phyloP scores from a whole-genome alignment of 53 echinoderm and acorn worm genomes.

The Glandiceps talaboti region DNA sequence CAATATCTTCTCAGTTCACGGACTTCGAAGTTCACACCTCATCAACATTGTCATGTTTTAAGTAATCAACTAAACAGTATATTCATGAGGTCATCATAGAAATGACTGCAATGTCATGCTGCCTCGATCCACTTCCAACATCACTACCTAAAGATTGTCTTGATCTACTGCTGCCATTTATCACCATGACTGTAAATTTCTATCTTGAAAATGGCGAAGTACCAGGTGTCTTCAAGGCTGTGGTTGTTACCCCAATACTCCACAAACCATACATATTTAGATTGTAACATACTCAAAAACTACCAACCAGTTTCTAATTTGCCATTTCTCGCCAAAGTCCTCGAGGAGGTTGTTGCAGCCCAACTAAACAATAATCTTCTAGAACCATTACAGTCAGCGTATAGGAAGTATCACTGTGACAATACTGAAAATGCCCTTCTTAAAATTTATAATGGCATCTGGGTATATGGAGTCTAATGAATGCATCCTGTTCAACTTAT shows the following conservation, averaged over 20 bases:
- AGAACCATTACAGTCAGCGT: constrained; percentile 12
- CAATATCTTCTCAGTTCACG: not conserved
- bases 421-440: constrained; percentile 19
- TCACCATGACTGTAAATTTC: not conserved
- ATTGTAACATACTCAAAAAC: constrained; percentile 9
- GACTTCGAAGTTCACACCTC: not conserved
- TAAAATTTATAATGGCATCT: constrained; percentile 18
- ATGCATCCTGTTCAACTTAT: constrained; percentile 8
- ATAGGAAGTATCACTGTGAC: constrained; percentile 13
- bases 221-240: constrained; percentile 6
- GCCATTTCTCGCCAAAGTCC: constrained; percentile 13
- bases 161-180: not conserved
- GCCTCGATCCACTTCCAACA: not conserved
- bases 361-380: constrained; percentile 5
- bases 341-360: constrained; percentile 11
- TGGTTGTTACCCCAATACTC: constrained; percentile 22
- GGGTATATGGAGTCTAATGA: constrained; percentile 7
- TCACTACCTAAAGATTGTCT: not conserved
- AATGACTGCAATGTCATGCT: not conserved
- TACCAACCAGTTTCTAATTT: constrained; percentile 21
- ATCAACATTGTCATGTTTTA: not conserved
- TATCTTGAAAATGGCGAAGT: not conserved
- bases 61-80: constrained; percentile 4
- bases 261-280: constrained; percentile 7
- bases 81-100: not conserved